Conservation (phyloP, 1,140 invertebrate genomes). For the Archivesica marissinica region DNA sequence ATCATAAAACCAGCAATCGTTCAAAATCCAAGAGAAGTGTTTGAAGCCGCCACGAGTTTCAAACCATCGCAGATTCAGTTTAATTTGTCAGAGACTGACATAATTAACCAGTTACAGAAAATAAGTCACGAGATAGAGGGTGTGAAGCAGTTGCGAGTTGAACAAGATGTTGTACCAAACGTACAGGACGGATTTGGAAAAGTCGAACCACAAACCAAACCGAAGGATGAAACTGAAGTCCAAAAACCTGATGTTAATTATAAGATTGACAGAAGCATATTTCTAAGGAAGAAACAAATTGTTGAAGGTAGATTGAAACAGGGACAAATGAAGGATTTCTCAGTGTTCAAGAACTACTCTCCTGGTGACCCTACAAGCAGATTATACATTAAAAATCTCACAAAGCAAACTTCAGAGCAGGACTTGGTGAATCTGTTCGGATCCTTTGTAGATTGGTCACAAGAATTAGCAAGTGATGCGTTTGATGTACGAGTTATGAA, state of each 20-base stretch:
- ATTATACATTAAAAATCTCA: conserved; percentile 96
- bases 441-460: conserved; percentile 86
- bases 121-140: background rate
- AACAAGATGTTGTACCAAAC: background rate
- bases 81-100: conserved; percentile 25
- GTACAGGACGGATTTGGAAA: conserved; percentile 73
- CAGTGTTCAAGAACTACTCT: conserved; percentile 95
- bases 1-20: conserved; percentile 1
- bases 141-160: background rate
- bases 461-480: conserved; percentile 85
- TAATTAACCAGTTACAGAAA: conserved; percentile 2
- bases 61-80: conserved; percentile 18
- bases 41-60: conserved; percentile 82
- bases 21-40: conserved; percentile 71
- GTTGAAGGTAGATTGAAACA: conserved; percentile 56
- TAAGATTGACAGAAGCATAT: conserved; percentile 48
- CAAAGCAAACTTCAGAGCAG: conserved; percentile 90
- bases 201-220: conserved; percentile 68
- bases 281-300: conserved; percentile 55
- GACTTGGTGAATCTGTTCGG: conserved; percentile 93
- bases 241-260: conserved; percentile 65
- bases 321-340: conserved; percentile 89
- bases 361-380: conserved; percentile 90
- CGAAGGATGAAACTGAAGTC: conserved; percentile 51
- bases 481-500: conserved; percentile 96